Percentiles rank a stretch among this genome's conserved stretches.
phyloP scores from a whole-genome alignment of 2,888 invertebrate genomes.

The Drosophila birchii region DNA sequence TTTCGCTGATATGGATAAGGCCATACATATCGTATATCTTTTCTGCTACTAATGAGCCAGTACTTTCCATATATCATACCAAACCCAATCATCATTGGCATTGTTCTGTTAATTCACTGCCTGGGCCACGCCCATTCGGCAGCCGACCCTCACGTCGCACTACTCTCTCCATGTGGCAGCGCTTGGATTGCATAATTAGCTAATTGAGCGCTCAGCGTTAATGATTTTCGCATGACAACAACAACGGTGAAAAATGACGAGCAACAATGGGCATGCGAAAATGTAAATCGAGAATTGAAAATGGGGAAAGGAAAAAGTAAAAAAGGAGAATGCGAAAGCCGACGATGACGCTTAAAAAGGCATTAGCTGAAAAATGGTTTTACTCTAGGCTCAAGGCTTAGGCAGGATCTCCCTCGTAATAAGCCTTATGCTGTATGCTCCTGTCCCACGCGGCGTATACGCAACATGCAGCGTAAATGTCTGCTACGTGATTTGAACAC shows the following conservation, averaged over 20 bases:
- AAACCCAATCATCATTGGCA: constrained; percentile 44
- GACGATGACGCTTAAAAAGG: constrained; percentile 51
- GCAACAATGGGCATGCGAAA: constrained; percentile 5
- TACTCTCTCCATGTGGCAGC: constrained; percentile 9
- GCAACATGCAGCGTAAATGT: constrained; percentile 70
- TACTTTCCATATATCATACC: constrained; percentile 25
- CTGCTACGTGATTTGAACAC: constrained; percentile 73
- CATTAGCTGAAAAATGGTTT: constrained; percentile 41
- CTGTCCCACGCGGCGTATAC: constrained; percentile 63
- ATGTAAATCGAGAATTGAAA: constrained; percentile 24
- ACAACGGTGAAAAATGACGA: neutral
- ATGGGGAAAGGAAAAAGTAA: constrained; percentile 7
- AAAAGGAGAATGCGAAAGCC: constrained; percentile 3
- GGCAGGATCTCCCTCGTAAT: constrained; percentile 42
- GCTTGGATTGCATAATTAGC: constrained; percentile 56
- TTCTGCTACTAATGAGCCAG: constrained; percentile 31
- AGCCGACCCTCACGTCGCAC: constrained; percentile 11
- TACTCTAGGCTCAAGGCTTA: neutral
- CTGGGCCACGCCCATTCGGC: constrained; percentile 19
- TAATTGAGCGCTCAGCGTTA: constrained; percentile 59
- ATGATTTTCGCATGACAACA: constrained; percentile 41
- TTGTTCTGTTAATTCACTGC: constrained; percentile 28
- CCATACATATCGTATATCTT: too few relatives aligned
- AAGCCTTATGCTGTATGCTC: constrained; percentile 43
- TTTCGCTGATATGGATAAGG: too few relatives aligned